Percentiles rank a stretch among this genome's conserved stretches.
Conservation (phyloP, 2,888 invertebrate genomes). For the Abrostola tripartita region DNA sequence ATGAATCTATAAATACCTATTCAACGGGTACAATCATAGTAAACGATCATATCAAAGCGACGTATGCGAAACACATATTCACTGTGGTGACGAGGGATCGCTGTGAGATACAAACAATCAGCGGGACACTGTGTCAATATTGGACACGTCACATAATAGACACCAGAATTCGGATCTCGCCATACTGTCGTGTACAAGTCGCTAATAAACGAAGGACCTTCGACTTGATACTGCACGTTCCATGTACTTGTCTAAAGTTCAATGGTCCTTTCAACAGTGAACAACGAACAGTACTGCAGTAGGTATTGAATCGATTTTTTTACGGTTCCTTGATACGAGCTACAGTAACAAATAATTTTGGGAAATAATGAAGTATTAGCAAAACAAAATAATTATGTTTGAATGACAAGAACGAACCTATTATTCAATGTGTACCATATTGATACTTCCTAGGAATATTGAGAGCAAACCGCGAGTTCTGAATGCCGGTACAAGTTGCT, state of each 20-base stretch:
- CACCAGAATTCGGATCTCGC: constrained; percentile 76
- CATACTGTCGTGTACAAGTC: constrained; percentile 67
- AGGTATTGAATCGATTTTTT: too few species aligned
- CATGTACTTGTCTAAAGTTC: constrained; percentile 53
- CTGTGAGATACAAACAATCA: constrained; percentile 75
- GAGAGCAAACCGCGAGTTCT: constrained; percentile 62
- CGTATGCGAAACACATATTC: constrained; percentile 71
- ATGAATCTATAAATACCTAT: constrained; percentile 27
- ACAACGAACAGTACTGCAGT: constrained; percentile 8
- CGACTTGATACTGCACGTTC: constrained; percentile 67
- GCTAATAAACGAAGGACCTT: constrained; percentile 78
- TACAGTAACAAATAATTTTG: not conserved
- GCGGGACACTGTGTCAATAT: constrained; percentile 84
- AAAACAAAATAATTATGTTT: not conserved
- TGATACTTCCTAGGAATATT: constrained; percentile 56
- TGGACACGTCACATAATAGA: constrained; percentile 77
- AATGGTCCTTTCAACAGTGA: constrained; percentile 36
- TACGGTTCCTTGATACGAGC: constrained; percentile 11
- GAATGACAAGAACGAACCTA: constrained; percentile 14
- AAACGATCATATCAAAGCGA: constrained; percentile 62
- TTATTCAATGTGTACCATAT: constrained; percentile 46
- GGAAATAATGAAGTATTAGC: not conserved
- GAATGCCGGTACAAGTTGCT: constrained; percentile 57
- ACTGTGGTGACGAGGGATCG: constrained; percentile 80
- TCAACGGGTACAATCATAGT: constrained; percentile 50